Evolutionary conservation across 53 echinoderm and acorn worm genomes (phyloP), one percentile per base, ranked within the genome.

Genomic region (Glandiceps talaboti): DNA sequence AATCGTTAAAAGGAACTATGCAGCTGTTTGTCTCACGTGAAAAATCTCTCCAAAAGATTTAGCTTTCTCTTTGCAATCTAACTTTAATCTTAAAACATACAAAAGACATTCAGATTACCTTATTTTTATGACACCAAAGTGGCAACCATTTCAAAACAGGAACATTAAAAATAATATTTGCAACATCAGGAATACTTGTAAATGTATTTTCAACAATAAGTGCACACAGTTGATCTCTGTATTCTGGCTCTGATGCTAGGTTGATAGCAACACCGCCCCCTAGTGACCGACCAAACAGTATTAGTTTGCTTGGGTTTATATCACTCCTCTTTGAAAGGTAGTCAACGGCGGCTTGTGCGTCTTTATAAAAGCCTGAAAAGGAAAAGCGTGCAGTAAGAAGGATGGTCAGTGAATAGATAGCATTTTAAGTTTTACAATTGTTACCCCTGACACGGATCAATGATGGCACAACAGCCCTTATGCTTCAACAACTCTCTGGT

Each of bases 191-290:
- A 73, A 95, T 92, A 77, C 90, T 88, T 6, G 92, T 92, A 73
- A 95, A 95, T 1, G 96, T 95, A 72, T 95, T 95, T 76, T 95
- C 96, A 81, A 95, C 74, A 26, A 95, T 87, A 75, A 95, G 73
- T 1, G 92, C 92, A 31, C 86, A 80, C 77, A 95, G 86, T 74
- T 80, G 73, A 33, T 87, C 85, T 20, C 64, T 73, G 75, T 95
- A 92, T 27, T 77, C 31, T 73, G 85, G 74, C 33, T 85, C 74
- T 1, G 90, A 83, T 28, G 96, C 90, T 30, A 92, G 73, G 33
- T 95, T 81, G 78, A 95, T 90, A 32, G 90, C 92, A 26, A 95
- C 92, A 80, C 84, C 92, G 78, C 96, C 96, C 30, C 96, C 96
- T 76, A 95, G 92, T 73, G 96, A 95, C 73, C 96, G 92, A 1